These are phyloP conservation scores for Myopa testacea DNA, from an alignment of 2,888 invertebrate genomes.

Conservation along the genomic window DNA sequence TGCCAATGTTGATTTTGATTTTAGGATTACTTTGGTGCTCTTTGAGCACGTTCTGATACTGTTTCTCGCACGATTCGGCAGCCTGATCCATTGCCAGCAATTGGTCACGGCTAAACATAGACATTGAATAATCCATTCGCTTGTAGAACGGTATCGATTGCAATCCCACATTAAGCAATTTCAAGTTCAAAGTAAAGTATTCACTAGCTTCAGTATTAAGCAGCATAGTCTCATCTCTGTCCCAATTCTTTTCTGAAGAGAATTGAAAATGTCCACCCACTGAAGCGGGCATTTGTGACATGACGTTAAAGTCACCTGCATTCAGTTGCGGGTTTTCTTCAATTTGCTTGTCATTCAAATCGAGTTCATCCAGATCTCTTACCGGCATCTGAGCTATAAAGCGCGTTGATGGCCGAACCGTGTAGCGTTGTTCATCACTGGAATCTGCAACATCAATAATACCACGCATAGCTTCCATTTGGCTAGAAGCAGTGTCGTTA, in stretches of 20 bases:
- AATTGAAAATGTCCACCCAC: constrained; percentile 67
- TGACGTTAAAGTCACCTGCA: constrained; percentile 65
- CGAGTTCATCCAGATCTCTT: constrained; percentile 44
- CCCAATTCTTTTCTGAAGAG: constrained; percentile 69
- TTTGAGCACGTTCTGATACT: constrained; percentile 58
- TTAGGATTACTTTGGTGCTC: constrained; percentile 52
- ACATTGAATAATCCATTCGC: constrained; percentile 64
- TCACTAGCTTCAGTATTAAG: constrained; percentile 61
- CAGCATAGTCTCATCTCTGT: constrained; percentile 57
- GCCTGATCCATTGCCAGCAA: constrained; percentile 58
- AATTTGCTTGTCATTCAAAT: constrained; percentile 52
- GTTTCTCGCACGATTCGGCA: constrained; percentile 60
- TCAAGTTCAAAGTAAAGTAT: constrained; percentile 68
- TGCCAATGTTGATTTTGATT: constrained; percentile 46
- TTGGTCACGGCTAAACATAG: constrained; percentile 66
- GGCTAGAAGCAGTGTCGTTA: constrained; percentile 57
- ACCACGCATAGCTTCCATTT: constrained; percentile 55
- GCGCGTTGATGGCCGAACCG: constrained; percentile 49
- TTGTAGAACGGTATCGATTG: constrained; percentile 69
- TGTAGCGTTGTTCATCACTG: constrained; percentile 62
- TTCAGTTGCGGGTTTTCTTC: constrained; percentile 60
- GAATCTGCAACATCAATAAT: constrained; percentile 66
- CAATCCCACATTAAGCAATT: constrained; percentile 65
- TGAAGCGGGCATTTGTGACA: constrained; percentile 64
- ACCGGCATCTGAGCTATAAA: constrained; percentile 44